phyloP scores from a whole-genome alignment of 1,140 invertebrate genomes.

The Nilaparvata lugens region DNA sequence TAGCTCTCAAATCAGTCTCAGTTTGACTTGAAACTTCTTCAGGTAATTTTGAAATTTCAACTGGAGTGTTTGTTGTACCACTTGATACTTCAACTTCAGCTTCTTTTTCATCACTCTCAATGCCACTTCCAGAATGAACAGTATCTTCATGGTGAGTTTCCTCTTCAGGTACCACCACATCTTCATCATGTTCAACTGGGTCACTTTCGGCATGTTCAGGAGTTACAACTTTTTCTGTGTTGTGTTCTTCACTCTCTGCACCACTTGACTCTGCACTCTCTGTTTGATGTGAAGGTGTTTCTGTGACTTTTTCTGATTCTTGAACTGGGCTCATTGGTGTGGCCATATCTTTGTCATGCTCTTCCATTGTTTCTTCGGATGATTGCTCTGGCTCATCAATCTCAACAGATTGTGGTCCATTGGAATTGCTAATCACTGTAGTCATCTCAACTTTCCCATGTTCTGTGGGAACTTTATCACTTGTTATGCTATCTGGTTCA shows the following conservation, averaged over 20 bases:
- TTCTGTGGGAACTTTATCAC: slow-evolving; percentile 2
- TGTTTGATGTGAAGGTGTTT: not conserved
- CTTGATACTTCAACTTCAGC: not conserved
- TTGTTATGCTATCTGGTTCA: slow-evolving; percentile 35
- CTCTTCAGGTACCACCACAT: slow-evolving; percentile 7
- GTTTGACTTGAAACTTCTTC: no score
- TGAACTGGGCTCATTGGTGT: slow-evolving; percentile 23
- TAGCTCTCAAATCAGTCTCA: not conserved
- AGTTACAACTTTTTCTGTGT: slow-evolving; percentile 22
- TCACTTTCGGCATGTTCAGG: slow-evolving; percentile 7
- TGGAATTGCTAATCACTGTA: no score
- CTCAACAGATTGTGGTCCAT: slow-evolving; percentile 4
- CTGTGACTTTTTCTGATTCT: slow-evolving; percentile 1
- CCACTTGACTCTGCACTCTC: slow-evolving; percentile 7
- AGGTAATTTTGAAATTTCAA: no score
- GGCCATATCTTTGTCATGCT: not conserved
- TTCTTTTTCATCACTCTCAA: not conserved
- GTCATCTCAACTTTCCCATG: not conserved
- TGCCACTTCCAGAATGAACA: not conserved
- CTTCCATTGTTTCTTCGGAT: slow-evolving; percentile 6
- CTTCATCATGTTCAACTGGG: slow-evolving; percentile 19
- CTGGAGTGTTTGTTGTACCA: not conserved
- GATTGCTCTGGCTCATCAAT: slow-evolving; percentile 11
- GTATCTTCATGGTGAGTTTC: slow-evolving; percentile 19
- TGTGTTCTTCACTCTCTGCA: slow-evolving; percentile 14